Evolutionary conservation across 2,888 invertebrate species (phyloP), one percentile per base, ranked within the genome.

Genomic region (Phengaris alcon): DNA sequence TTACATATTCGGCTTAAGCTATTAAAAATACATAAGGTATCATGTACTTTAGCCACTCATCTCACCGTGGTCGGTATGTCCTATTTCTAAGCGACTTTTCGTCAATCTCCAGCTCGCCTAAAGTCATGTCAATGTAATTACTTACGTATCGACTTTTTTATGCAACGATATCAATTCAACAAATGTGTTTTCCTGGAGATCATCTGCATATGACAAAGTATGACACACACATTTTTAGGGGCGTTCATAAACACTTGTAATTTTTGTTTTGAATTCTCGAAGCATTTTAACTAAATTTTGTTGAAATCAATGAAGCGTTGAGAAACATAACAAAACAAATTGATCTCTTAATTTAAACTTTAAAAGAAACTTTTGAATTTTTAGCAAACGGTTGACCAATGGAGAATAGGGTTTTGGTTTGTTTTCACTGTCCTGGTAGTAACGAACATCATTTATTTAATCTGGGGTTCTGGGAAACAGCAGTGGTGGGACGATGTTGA

Each of bases 331-430:
- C 3, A 57, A 15, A 15, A n/a, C 8, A 57, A 15, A 15, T 8
- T 15, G 8, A 13, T 15, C n/a, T 6, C 9, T 15, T n/a, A 59
- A 4, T 9, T 15, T 22, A 22, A 59, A 22, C 0, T 9, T 22
- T 22, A 22, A 22, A 22, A 22, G 0, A 22, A 22, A 22, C 5
- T 59, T 22, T 59, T 57, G 8, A 59, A 51, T 79, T 91, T 93
- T 57, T 85, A 95, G 95, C 94, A 95, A 86, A 93, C 94, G 2
- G 82, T 96, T 3, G 82, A 84, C 0, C 95, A 97, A 87, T 97
- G 97, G 97, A 94, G 96, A 52, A 84, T 93, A 2, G 97, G 97
- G 5, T 97, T 97, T 84, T 97, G 97, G 96, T 95, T 97, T 59
- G 95, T 97, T 55, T 94, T 96, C 59, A 94, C 84, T 0, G 95